Base-by-base conservation (phyloP, 2,113 vertebrate genomes). In the Apaloderma vittatum region DNA sequence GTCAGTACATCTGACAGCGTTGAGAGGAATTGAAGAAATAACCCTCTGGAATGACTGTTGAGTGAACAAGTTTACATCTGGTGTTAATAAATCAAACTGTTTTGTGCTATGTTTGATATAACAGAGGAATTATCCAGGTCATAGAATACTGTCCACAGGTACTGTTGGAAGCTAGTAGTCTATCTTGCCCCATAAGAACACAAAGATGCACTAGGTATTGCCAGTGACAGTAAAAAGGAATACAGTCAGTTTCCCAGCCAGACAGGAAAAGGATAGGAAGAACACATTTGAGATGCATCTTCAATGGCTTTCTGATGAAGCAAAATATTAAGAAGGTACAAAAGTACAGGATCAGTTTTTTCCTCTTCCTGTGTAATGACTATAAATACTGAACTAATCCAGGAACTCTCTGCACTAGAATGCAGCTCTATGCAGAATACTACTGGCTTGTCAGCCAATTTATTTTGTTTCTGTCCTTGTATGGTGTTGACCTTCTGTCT, bases 231-330 rank as follows among this genome's bases (percentile, higher is more conserved):
- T 22, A 43, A 86, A 61, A 82, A 37, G 2, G 14, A 30, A 79
- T 13, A 10, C 3, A 36, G 11, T 29, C 4, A 0, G 6, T 61
- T 80, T 78, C 3, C 32, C 32, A 73, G 11, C 2, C 11, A 52
- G 48, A 6, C 5, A 46, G 27, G 4, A 71, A 49, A 84, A 23
- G 29, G 3, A 6, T 36, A 23, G 16, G 15, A 81, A 88, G 24
- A 6, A 43, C 16, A 66, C 0, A 0, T 43, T 3, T 32, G 26
- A 68, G 14, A n/a, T 43, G 1, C 19, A 74, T 17, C 10, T 62
- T 34, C 4, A 22, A 14, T 13, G 40, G 6, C 8, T 62, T 79
- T 67, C 58, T 43, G 84, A 46, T 29, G 36, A 65, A 89, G 20
- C 0, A 3, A 84, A 74, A 32, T 18, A 51, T 20, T 68, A 91